Base-by-base conservation (phyloP, 2,797 vertebrate genomes). In the Graptemys geographica region DNA sequence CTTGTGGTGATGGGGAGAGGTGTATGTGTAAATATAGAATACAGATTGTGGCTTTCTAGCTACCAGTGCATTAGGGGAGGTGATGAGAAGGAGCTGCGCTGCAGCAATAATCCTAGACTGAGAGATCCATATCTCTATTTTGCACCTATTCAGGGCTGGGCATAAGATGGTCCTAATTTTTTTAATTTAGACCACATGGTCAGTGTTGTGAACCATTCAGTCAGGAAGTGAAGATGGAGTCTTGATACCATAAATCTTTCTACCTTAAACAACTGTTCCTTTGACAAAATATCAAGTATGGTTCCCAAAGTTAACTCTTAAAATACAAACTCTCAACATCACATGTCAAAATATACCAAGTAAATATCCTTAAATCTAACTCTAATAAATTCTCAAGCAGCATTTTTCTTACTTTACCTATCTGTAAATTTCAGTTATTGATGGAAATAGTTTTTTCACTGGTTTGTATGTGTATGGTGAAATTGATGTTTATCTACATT, bases 1-100 rank as follows among this genome's bases (percentile, higher is more conserved):
- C 31, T 33, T 4, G 33, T 69, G 7, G 6, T 69, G 6, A 8
- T 28, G 56, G 23, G 56, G 62, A 15, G 62, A 0, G 1, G 4
- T 3, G 23, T 47, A 11, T 0, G 0, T 3, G 0, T 23, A 55
- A 44, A 10, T 52, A 80, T 4, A 74, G 11, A 21, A 33, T 4
- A 4, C 7, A 76, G n/a, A 85, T 13, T 56, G 4, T 25, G 90
- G 37, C 1, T 55, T 92, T 25, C 21, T 72, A 74, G 80, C 78
- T 37, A 5, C 0, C 89, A 37, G 15, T 37, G 16, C 16, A 69
- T n/a, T 37, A 69, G 16, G 33, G 15, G 33, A 69, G 33, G 15
- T 57, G 56, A 28, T 57, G 25, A 57, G 25, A 57, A 28, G 28
- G 31, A 13, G 33, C 62, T 57, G 56, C 16, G 8, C 8, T 69